Base-by-base conservation (phyloP, 2,113 vertebrate genomes). In the Anarrhichthys ocellatus region DNA sequence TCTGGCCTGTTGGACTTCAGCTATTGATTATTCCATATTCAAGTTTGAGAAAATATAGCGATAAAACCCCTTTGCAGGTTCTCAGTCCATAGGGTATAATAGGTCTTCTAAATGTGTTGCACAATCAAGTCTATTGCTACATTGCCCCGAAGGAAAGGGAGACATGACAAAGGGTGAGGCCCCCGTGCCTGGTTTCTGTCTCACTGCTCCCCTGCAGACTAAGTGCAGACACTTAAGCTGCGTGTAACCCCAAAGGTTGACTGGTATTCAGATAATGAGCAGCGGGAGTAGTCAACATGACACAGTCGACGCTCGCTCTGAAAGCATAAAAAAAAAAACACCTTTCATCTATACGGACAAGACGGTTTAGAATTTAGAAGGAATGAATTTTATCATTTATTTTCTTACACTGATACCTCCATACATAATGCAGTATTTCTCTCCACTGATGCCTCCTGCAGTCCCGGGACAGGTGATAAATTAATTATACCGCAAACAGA, bases 351-450 rank as follows among this genome's bases (percentile, higher is more conserved):
- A 50, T 76, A 65, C 13, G 14, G 42, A 73, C 40, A 59, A 73
- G 73, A 75, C n/a, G 4, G 38, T 66, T 78, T 20, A 72, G 15
- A 86, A 63, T 73, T 77, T 59, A 67, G 77, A 71, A 58, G 36
- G 36, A 76, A 78, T 7, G 22, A 61, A 65, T 52, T 69, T 40
- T 78, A 50, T 46, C 52, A 70, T 85, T 86, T 77, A 27, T 84
- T 85, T 86, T 36, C 59, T 63, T 78, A 52, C 82, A 70, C 70
- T 65, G 81, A 88, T 75, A 83, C 50, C 15, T 54, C 78, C 75
- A 89, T 93, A 73, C 85, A 93, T 94, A 84, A 92, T 91, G 46
- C 80, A 93, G 77, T 34, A 85, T 65, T 56, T 78, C 52, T 79
- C 54, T 79, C 59, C 29, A 56, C 73, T 71, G 73, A 69, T 82